Evolutionary conservation across 1,140 invertebrate genomes (phyloP).

Genomic region (Melanaphis sacchari): DNA sequence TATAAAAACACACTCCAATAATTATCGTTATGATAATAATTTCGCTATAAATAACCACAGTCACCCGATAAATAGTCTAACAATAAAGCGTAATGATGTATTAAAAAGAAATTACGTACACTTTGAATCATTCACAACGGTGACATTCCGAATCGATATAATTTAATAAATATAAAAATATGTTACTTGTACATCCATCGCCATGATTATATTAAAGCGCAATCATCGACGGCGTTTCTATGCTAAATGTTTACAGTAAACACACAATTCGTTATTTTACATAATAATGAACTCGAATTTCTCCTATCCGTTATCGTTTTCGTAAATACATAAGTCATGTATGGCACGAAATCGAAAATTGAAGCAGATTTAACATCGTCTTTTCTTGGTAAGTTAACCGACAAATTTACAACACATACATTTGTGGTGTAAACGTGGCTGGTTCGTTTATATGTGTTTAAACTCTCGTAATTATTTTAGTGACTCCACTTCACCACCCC

Average conservation of each 20-base stretch:
- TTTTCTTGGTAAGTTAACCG: neutral
- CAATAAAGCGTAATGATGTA: neutral
- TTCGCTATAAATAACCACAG: neutral
- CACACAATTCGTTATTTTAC: neutral
- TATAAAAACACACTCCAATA: neutral
- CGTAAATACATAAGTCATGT: neutral
- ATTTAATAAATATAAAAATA: neutral
- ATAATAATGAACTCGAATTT: neutral
- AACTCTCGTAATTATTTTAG: neutral
- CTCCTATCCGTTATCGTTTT: neutral
- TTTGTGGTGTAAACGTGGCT: neutral
- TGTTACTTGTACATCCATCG: neutral
- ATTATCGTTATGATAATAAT: neutral
- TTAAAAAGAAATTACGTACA: neutral
- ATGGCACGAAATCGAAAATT: neutral
- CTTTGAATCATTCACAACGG: neutral
- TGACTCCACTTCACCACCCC: neutral
- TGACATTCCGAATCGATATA: neutral
- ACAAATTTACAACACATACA: neutral
- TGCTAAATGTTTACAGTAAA: constrained; percentile 2
- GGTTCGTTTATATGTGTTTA: neutral
- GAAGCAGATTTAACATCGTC: neutral
- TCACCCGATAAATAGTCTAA: neutral
- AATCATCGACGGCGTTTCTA: neutral
- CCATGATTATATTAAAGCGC: neutral